Evolutionary conservation across 2,113 vertebrate species (phyloP).

Genomic region (Takifugu flavidus): DNA sequence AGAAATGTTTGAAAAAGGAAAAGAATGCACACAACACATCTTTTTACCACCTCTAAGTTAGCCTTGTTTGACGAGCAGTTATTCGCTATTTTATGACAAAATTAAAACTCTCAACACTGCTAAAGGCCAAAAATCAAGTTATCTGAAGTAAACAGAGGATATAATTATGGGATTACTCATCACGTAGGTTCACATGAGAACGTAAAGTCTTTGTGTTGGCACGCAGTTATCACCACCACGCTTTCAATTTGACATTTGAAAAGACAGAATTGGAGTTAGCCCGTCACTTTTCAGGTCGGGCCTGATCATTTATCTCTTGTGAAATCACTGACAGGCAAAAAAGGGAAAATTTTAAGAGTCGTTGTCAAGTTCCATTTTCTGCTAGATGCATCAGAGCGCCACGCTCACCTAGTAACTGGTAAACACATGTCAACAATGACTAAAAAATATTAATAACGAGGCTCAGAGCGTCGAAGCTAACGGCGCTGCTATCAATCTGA

Average conservation of each 20-base stretch:
- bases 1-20: no score
- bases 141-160: no score
- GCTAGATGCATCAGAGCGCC: slow-evolving; percentile 45
- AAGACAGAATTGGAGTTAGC: slow-evolving; percentile 10
- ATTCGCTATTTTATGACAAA: background rate
- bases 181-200: background rate
- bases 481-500: no score
- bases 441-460: slow-evolving; percentile 42
- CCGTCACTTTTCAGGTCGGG: slow-evolving; percentile 19
- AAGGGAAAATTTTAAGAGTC: slow-evolving; percentile 48
- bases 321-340: slow-evolving; percentile 46
- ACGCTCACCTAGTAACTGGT: slow-evolving; percentile 69
- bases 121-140: background rate
- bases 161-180: no score
- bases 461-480: slow-evolving; percentile 29
- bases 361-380: slow-evolving; percentile 64
- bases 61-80: background rate
- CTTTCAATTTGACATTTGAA: slow-evolving; percentile 3
- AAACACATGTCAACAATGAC: slow-evolving; percentile 69
- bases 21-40: no score
- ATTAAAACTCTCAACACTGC: background rate
- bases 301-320: slow-evolving; percentile 42
- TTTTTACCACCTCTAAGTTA: background rate
- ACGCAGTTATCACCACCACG: no score
- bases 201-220: no score